phyloP scores from a whole-genome alignment of 92 coral and sea anemone genomes.

The Palythoa grandiflora region DNA sequence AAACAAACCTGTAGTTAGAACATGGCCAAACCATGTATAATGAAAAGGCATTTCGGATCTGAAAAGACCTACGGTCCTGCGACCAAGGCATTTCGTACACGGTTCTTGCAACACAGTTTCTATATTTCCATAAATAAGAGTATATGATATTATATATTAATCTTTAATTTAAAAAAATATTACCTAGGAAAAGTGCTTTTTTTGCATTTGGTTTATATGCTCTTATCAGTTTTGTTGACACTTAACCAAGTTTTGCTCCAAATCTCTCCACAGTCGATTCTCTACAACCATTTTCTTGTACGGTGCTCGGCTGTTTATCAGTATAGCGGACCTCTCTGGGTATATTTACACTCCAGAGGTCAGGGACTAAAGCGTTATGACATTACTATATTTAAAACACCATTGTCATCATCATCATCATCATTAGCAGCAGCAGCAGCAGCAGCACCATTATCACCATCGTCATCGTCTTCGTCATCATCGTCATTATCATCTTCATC shows the following conservation, averaged over 20 bases:
- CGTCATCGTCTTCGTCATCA: background rate
- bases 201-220: too few species aligned
- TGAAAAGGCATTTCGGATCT: too few species aligned
- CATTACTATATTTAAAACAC: background rate
- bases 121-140: too few species aligned
- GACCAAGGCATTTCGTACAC: too few species aligned
- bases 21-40: too few species aligned
- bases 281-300: conserved; percentile 80
- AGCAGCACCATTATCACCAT: background rate
- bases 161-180: too few species aligned
- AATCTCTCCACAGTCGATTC: conserved; percentile 63
- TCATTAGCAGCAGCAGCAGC: too few species aligned
- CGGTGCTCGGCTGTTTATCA: conserved; percentile 84
- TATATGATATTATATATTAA: too few species aligned
- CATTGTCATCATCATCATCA: background rate
- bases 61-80: too few species aligned
- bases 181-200: too few species aligned
- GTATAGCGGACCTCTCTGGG: conserved; percentile 88
- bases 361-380: background rate
- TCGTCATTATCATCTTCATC: background rate
- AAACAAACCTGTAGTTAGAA: too few species aligned
- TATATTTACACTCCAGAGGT: conserved; percentile 93
- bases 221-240: background rate
- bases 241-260: background rate
- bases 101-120: too few species aligned